Conservation (phyloP, 2,888 invertebrate species). For the Andrena hattorfiana region DNA sequence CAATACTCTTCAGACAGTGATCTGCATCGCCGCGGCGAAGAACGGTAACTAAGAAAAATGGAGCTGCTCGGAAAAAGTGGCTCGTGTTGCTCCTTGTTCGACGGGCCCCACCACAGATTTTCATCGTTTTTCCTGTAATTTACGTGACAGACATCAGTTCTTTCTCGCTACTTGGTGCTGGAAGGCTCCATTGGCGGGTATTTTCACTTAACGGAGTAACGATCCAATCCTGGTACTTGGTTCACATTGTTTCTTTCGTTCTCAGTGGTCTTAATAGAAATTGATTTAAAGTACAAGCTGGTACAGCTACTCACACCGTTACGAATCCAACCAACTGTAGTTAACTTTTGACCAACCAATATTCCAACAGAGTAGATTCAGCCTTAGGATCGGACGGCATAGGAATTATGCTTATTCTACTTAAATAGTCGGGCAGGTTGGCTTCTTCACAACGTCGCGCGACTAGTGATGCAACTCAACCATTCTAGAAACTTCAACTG, state of each 20-base stretch:
- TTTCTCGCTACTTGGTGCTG: background rate
- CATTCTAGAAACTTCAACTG: background rate
- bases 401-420: background rate
- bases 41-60: slow-evolving; percentile 28
- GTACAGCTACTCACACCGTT: background rate
- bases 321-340: too few relatives aligned
- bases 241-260: background rate
- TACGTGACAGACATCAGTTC: background rate
- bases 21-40: background rate
- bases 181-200: background rate
- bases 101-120: background rate
- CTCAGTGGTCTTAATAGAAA: background rate
- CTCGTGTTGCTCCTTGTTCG: background rate
- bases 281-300: background rate
- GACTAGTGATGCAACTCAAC: slow-evolving; percentile 13
- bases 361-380: background rate
- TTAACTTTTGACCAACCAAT: background rate
- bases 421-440: background rate
- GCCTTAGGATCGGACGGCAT: background rate
- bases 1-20: background rate
- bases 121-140: background rate
- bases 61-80: background rate
- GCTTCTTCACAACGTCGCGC: slow-evolving; percentile 10
- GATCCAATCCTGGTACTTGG: background rate
- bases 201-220: background rate